These are phyloP conservation scores for Volucella inanis DNA, from an alignment of 2,888 invertebrate genomes.

Conservation along the genomic window DNA sequence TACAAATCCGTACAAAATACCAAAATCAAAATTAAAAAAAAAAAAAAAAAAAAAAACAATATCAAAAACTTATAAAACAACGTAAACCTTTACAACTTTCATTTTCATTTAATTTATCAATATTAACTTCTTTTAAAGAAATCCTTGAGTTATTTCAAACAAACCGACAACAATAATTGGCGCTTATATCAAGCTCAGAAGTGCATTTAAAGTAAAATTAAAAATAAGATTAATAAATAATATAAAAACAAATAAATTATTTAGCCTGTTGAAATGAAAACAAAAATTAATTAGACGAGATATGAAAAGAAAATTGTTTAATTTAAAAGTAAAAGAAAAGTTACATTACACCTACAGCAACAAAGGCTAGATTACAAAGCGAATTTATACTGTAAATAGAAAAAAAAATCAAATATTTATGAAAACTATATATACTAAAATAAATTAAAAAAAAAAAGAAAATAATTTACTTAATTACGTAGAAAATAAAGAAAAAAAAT, in stretches of 20 bases:
- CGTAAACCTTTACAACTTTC: neutral
- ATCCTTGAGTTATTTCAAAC: slow-evolving; percentile 30
- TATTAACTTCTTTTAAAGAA: neutral
- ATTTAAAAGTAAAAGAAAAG: slow-evolving; percentile 47
- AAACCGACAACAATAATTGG: slow-evolving; percentile 82
- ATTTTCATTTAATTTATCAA: neutral
- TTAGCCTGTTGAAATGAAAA: slow-evolving; percentile 59
- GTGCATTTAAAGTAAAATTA: slow-evolving; percentile 69
- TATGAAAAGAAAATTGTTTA: slow-evolving; percentile 34
- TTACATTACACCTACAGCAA: slow-evolving; percentile 43
- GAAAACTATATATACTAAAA: slow-evolving; percentile 50
- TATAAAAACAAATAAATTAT: slow-evolving; percentile 34
- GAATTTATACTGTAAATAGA: slow-evolving; percentile 74
- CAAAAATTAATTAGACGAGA: slow-evolving; percentile 35
- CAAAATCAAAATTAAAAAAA: no score
- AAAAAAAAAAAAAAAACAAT: no score
- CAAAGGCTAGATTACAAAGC: slow-evolving; percentile 66
- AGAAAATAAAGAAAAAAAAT: slow-evolving; percentile 28
- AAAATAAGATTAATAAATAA: slow-evolving; percentile 37
- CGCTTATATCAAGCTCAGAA: slow-evolving; percentile 79
- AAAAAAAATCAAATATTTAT: slow-evolving; percentile 61
- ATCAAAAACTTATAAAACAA: no score
- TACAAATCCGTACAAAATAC: no score
- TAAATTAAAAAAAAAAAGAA: slow-evolving; percentile 38
- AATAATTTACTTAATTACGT: slow-evolving; percentile 43